A percentile compares a stretch with the other conserved stretches of the same genome.
These are phyloP conservation scores for Dendroctonus valens DNA, from an alignment of 1,140 invertebrate species.

Conservation along the genomic window DNA sequence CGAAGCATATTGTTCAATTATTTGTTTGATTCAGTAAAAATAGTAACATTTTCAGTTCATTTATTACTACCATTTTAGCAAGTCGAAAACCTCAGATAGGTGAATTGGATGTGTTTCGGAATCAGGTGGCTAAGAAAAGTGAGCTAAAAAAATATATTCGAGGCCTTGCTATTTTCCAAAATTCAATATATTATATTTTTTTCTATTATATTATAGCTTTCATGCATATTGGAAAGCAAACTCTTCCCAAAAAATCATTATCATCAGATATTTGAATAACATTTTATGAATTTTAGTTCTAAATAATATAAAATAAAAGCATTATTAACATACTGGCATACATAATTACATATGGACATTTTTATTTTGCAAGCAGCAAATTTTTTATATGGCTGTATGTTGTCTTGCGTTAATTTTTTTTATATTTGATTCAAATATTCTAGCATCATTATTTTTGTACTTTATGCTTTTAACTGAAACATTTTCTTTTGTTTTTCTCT, in stretches of 20 bases:
- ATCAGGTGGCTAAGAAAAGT: background rate
- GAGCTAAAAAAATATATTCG: background rate
- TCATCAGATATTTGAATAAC: no score
- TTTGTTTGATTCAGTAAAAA: background rate
- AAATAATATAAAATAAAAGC: no score
- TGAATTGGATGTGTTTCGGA: background rate
- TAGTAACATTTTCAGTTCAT: background rate
- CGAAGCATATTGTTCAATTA: background rate
- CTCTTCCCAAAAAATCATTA: background rate
- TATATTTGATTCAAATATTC: no score
- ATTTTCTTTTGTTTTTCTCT: no score
- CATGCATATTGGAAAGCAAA: background rate
- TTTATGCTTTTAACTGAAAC: no score
- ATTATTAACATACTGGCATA: no score
- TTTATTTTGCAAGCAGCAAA: no score
- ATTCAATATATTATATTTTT: conserved; percentile 1
- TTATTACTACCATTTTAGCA: background rate
- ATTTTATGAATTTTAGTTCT: no score
- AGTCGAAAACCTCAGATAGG: background rate
- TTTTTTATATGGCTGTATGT: no score
- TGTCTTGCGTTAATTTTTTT: no score
- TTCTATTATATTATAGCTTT: background rate
- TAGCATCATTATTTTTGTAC: no score
- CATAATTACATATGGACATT: no score
- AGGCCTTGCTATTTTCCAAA: background rate